A percentile compares a stretch with the other conserved stretches of the same genome.
These are phyloP conservation scores for Pachypsylla venusta DNA, from an alignment of 1,140 invertebrate species.

Conservation along the genomic window DNA sequence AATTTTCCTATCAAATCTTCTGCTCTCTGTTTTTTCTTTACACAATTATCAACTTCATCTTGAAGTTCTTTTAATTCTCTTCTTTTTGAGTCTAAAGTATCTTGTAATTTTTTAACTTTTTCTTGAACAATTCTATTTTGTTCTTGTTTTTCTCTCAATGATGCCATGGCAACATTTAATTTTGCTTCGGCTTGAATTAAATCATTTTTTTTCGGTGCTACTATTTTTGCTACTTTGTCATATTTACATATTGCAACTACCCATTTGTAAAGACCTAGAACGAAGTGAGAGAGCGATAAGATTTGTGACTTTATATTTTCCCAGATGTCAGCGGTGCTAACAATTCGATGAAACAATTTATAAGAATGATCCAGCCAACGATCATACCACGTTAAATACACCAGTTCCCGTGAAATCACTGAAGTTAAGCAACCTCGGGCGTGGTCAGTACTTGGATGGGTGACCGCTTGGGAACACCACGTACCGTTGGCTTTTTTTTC, in stretches of 20 bases:
- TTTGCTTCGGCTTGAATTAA: conserved; percentile 58
- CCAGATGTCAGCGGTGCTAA: no score
- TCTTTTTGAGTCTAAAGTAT: conserved; percentile 28
- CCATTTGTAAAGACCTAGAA: conserved; percentile 68
- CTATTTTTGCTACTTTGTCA: conserved; percentile 76
- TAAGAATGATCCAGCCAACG: no score
- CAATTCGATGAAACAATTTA: no score
- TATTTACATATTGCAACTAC: conserved; percentile 85
- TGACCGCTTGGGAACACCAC: no score
- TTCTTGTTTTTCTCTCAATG: conserved; percentile 55
- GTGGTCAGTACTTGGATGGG: no score
- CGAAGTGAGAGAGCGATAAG: no score
- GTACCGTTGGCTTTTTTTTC: no score
- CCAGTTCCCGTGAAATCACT: no score
- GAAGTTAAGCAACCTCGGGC: no score
- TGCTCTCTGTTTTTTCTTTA: conserved; percentile 77
- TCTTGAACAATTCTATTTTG: conserved; percentile 57
- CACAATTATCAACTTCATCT: conserved; percentile 71
- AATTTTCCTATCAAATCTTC: conserved; percentile 81
- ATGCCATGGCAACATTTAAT: conserved; percentile 47
- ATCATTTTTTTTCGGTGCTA: conserved; percentile 68
- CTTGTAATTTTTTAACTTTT: conserved; percentile 44
- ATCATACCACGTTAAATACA: no score
- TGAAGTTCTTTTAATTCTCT: conserved; percentile 17
- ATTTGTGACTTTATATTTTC: no score